Evolutionary conservation across 2,113 vertebrate genomes (phyloP).

Genomic region (Gracilinanus agilis): DNA sequence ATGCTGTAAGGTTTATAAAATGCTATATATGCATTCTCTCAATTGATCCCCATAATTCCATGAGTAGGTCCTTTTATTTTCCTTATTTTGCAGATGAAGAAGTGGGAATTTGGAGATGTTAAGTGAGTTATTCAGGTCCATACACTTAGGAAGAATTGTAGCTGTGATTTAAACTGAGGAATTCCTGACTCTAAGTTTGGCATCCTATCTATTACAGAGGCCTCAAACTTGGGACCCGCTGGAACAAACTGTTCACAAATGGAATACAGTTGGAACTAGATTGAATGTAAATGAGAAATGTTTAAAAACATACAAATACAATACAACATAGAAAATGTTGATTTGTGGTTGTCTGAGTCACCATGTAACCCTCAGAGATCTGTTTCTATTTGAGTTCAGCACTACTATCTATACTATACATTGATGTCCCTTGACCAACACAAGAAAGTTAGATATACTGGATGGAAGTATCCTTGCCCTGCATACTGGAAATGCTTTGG

Average conservation of each 20-base stretch:
- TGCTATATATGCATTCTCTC: not conserved
- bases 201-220: not conserved
- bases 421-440: not conserved
- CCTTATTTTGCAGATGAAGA: not conserved
- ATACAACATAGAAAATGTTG: not conserved
- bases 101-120: not conserved
- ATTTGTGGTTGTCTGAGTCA: not conserved
- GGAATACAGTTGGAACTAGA: not conserved
- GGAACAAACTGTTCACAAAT: not conserved
- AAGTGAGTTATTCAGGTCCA: not conserved
- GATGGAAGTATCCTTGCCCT: not conserved
- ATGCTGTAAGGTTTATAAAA: no score
- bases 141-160: not conserved
- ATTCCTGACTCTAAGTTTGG: not conserved
- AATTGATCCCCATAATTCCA: not conserved
- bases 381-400: not conserved
- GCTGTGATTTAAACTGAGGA: not conserved
- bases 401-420: not conserved
- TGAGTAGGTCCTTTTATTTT: not conserved
- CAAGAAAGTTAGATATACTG: not conserved
- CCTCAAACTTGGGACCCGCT: not conserved
- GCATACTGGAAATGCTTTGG: not conserved
- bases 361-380: not conserved
- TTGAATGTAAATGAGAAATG: not conserved
- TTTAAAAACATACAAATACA: not conserved